Percentiles rank a stretch among this genome's conserved stretches.
Conservation (phyloP, 2,797 vertebrate species). For the Sciurus vulgaris region DNA sequence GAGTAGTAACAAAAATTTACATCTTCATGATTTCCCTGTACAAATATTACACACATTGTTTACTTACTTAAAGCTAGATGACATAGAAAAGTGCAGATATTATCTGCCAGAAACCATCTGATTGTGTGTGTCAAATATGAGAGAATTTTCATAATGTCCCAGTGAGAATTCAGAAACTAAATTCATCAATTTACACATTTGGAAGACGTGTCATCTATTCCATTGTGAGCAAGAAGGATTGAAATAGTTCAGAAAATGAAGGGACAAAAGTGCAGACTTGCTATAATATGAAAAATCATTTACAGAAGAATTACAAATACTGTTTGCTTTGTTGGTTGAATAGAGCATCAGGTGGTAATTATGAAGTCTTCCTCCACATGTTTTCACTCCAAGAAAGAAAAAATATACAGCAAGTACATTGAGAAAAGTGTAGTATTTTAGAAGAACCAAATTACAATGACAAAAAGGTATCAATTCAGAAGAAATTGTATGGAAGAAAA, state of each 20-base stretch:
- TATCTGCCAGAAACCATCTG: not conserved
- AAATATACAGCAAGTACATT: not conserved
- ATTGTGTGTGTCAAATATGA: not conserved
- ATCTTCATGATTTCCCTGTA: not conserved
- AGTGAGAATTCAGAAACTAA: not conserved
- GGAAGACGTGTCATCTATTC: not conserved
- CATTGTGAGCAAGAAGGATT: not conserved
- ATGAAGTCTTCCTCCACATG: not conserved
- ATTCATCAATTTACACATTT: not conserved
- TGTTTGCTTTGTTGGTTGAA: not conserved
- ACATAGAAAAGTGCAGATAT: not conserved
- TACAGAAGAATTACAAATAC: conserved; percentile 46
- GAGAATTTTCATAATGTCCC: not conserved
- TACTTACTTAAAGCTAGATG: not conserved
- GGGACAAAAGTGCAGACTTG: not conserved
- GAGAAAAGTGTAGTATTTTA: not conserved
- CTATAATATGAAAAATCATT: conserved; percentile 20
- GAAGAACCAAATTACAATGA: not conserved
- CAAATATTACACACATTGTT: not conserved
- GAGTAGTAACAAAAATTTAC: not conserved
- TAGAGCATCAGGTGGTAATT: conserved; percentile 1
- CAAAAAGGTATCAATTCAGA: not conserved
- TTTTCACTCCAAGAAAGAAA: not conserved
- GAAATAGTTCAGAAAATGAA: conserved; percentile 9
- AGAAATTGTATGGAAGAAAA: conserved; percentile 22